phyloP scores from a whole-genome alignment of 2,888 invertebrate genomes.

The Lingula anatina region DNA sequence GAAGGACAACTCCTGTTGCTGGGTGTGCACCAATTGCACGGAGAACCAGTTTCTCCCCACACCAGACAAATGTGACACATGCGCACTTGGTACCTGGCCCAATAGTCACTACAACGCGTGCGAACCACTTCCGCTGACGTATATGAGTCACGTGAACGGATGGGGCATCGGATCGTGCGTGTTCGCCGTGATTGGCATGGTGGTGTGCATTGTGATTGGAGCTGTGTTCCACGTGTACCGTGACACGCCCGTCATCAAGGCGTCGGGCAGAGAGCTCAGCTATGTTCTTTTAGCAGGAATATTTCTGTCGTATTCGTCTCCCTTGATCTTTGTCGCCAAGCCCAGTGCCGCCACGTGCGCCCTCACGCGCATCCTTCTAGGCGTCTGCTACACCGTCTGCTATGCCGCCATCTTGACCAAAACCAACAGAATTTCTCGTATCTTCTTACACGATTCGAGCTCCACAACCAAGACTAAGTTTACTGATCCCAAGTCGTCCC shows the following conservation, averaged over 20 bases:
- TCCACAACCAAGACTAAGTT: slow-evolving; percentile 50
- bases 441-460: slow-evolving; percentile 53
- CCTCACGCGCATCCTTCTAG: slow-evolving; percentile 56
- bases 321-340: slow-evolving; percentile 57
- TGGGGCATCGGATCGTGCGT: slow-evolving; percentile 51
- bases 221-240: slow-evolving; percentile 56
- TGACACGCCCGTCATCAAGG: slow-evolving; percentile 59
- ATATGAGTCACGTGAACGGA: slow-evolving; percentile 54
- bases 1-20: slow-evolving; percentile 58
- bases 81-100: slow-evolving; percentile 46
- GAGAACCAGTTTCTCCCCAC: slow-evolving; percentile 44
- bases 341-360: slow-evolving; percentile 55
- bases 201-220: slow-evolving; percentile 53
- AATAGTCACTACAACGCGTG: slow-evolving; percentile 50
- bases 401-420: slow-evolving; percentile 59
- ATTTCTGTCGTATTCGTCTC: slow-evolving; percentile 56
- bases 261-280: slow-evolving; percentile 58
- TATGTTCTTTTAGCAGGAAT: slow-evolving; percentile 55
- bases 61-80: slow-evolving; percentile 54
- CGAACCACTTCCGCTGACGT: slow-evolving; percentile 52
- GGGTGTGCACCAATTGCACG: slow-evolving; percentile 56
- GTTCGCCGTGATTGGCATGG: slow-evolving; percentile 53
- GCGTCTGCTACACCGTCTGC: slow-evolving; percentile 58
- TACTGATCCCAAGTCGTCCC: slow-evolving; percentile 52
- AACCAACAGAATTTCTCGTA: slow-evolving; percentile 58